Evolutionary conservation across 2,888 invertebrate species (phyloP).

Genomic region (Melinaea marsaeus): DNA sequence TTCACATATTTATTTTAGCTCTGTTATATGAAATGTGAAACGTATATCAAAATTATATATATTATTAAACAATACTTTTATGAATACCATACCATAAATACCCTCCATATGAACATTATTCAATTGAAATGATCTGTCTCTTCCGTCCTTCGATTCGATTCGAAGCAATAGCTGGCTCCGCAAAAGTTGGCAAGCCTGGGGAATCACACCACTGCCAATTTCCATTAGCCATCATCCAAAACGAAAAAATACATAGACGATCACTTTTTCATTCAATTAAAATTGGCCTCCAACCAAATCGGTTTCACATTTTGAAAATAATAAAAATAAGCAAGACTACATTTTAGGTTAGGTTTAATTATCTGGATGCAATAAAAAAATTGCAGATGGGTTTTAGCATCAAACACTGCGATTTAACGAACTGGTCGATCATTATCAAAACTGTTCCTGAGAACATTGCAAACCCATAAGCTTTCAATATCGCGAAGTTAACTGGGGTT

Average conservation of each 20-base stretch:
- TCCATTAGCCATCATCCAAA: constrained; percentile 78
- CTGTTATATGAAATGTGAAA: neutral
- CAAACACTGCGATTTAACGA: constrained; percentile 5
- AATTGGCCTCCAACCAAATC: constrained; percentile 65
- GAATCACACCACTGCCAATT: constrained; percentile 75
- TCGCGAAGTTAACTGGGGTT: constrained; percentile 72
- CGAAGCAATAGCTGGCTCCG: constrained; percentile 73
- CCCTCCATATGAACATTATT: constrained; percentile 67
- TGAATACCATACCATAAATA: neutral
- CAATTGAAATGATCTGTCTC: constrained; percentile 75
- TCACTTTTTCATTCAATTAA: constrained; percentile 78
- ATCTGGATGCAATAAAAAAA: constrained; percentile 27
- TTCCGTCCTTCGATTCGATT: constrained; percentile 64
- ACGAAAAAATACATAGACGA: constrained; percentile 77
- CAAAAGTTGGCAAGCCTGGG: constrained; percentile 74
- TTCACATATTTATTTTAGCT: neutral
- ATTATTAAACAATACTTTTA: neutral
- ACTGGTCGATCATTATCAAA: constrained; percentile 51
- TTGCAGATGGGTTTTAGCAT: constrained; percentile 35
- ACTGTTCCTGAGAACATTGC: constrained; percentile 65
- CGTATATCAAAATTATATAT: neutral
- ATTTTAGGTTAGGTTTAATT: constrained; percentile 34
- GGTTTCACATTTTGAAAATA: constrained; percentile 33
- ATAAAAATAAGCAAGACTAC: constrained; percentile 33
- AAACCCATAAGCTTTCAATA: constrained; percentile 78